Evolutionary conservation across 2,888 invertebrate species (phyloP).

Genomic region (Zygogramma bicolorata): DNA sequence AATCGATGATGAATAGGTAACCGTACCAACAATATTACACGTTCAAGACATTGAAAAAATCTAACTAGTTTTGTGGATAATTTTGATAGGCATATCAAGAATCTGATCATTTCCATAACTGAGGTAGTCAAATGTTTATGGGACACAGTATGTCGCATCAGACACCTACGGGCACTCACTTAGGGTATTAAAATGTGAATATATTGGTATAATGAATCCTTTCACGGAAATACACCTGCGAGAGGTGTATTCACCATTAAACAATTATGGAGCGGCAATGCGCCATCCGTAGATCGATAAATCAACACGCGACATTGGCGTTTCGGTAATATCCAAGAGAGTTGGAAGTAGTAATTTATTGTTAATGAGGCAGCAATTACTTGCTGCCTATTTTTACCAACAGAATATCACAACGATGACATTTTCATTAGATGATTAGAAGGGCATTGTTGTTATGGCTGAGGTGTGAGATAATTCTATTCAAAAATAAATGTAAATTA

Average conservation of each 20-base stretch:
- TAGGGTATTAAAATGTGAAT: background rate
- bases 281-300: slow-evolving; percentile 55
- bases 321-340: slow-evolving; percentile 16
- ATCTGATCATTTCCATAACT: background rate
- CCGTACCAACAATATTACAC: no score
- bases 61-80: no score
- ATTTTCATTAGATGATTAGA: background rate
- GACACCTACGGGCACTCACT: background rate
- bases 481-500: no score
- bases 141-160: background rate
- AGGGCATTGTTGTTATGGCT: no score
- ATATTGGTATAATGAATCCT: background rate
- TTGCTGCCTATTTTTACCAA: background rate
- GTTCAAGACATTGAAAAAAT: no score
- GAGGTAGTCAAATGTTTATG: background rate
- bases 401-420: background rate
- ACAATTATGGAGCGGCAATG: slow-evolving; percentile 58
- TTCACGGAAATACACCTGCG: background rate
- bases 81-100: no score
- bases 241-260: slow-evolving; percentile 47
- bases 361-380: slow-evolving; percentile 16
- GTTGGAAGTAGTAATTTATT: slow-evolving; percentile 13
- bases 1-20: no score
- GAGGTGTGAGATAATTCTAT: no score
- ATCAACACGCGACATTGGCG: slow-evolving; percentile 50